These are phyloP conservation scores for Mystacornis crossleyi DNA, from an alignment of 2,113 vertebrate genomes.

Conservation along the genomic window DNA sequence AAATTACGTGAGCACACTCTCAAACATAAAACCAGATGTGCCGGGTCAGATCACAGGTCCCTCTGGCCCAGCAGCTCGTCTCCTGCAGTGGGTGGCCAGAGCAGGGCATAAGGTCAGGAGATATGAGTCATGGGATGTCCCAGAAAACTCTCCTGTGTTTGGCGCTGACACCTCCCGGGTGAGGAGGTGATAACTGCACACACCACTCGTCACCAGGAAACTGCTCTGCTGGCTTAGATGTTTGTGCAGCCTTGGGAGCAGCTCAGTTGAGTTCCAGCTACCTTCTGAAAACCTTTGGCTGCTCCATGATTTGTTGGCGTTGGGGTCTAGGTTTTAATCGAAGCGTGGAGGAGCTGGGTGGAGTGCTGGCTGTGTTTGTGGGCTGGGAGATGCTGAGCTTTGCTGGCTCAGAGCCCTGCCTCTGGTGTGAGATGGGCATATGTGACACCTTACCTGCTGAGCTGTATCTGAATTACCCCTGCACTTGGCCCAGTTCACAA, in stretches of 20 bases:
- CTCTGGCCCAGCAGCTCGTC: not conserved
- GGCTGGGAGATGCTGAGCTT: not conserved
- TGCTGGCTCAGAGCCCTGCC: not conserved
- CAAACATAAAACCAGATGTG: conserved; percentile 37
- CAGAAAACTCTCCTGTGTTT: not conserved
- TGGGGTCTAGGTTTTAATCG: not conserved
- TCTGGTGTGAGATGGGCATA: not conserved
- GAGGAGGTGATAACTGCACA: not conserved
- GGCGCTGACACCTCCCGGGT: not conserved
- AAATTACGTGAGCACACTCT: not conserved
- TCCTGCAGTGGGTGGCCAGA: not conserved
- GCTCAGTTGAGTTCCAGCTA: not conserved
- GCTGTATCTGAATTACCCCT: not conserved
- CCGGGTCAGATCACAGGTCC: not conserved
- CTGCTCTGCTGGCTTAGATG: not conserved
- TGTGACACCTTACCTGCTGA: not conserved
- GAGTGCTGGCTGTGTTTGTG: not conserved
- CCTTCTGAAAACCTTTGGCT: not conserved
- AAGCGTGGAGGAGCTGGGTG: not conserved
- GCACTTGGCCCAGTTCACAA: not conserved
- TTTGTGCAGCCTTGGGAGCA: not conserved
- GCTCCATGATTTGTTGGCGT: not conserved
- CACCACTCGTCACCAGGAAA: not conserved
- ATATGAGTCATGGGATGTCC: not conserved
- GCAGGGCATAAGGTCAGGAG: not conserved